phyloP scores from a whole-genome alignment of 2,888 invertebrate species.

The Erebia ligea region DNA sequence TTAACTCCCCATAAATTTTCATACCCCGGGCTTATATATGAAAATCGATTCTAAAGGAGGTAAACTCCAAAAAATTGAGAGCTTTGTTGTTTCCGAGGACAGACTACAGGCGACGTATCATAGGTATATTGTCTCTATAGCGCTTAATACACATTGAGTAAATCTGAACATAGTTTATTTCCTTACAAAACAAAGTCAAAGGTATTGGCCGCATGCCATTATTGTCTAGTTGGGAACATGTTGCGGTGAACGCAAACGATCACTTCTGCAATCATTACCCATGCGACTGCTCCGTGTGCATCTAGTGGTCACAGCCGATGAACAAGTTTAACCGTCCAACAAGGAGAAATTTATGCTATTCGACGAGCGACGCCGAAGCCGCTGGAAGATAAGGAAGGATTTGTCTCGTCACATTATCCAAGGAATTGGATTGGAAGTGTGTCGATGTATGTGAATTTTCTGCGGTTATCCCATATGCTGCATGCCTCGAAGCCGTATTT shows the following conservation, averaged over 20 bases:
- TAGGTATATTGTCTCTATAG: no score
- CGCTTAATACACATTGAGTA: no score
- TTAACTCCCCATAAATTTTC: no score
- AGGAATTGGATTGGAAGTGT: slow-evolving; percentile 69
- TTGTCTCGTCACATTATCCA: slow-evolving; percentile 70
- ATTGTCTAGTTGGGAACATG: slow-evolving; percentile 76
- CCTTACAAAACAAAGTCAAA: slow-evolving; percentile 1
- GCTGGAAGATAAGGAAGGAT: slow-evolving; percentile 62
- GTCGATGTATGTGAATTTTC: slow-evolving; percentile 68
- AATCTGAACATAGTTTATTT: no score
- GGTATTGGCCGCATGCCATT: slow-evolving; percentile 48
- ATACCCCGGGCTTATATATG: no score
- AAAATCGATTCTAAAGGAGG: no score
- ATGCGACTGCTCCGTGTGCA: slow-evolving; percentile 54
- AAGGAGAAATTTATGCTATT: slow-evolving; percentile 53
- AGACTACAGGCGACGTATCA: no score
- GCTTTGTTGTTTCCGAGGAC: neutral
- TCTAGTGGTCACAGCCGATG: slow-evolving; percentile 62
- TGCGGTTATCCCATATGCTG: slow-evolving; percentile 69
- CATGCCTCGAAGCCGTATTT: slow-evolving; percentile 72
- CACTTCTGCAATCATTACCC: slow-evolving; percentile 72
- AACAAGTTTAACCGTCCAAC: slow-evolving; percentile 57
- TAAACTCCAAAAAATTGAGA: neutral
- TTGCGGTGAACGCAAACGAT: slow-evolving; percentile 73
- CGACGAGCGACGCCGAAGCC: slow-evolving; percentile 52